Evolutionary conservation across 2,888 invertebrate species (phyloP).

Genomic region (Panopea generosa): DNA sequence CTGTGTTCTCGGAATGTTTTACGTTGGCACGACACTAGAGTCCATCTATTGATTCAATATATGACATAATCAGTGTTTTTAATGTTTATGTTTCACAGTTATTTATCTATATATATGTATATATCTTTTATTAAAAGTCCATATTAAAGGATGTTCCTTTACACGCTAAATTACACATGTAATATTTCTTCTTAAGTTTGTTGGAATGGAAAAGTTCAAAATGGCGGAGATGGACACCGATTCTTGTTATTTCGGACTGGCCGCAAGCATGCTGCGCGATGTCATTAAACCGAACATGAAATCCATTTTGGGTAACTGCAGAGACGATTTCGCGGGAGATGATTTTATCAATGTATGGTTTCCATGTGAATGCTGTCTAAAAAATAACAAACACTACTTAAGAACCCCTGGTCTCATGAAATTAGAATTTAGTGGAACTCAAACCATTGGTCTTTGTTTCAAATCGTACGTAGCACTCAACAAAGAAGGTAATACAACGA

Average conservation of each 20-base stretch:
- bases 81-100: too few species aligned
- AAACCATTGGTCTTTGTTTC: conserved; percentile 17
- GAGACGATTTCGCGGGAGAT: conserved; percentile 3
- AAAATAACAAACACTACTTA: conserved; percentile 11
- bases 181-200: conserved; percentile 1
- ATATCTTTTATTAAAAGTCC: too few species aligned
- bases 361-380: conserved; percentile 2
- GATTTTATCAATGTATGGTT: conserved; percentile 1
- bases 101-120: too few species aligned
- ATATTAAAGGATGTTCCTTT: too few species aligned
- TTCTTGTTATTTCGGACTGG: conserved; percentile 30
- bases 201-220: conserved; percentile 27
- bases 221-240: conserved; percentile 56
- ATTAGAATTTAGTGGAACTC: conserved; percentile 20
- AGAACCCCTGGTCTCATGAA: not conserved
- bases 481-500: not conserved
- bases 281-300: conserved; percentile 19
- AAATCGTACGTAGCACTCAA: conserved; percentile 8
- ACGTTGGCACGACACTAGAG: conserved; percentile 56
- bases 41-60: too few species aligned
- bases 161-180: conserved; percentile 62
- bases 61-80: too few species aligned
- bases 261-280: not conserved
- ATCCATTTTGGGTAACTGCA: conserved; percentile 13
- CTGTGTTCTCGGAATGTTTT: too few species aligned